Conservation (phyloP, 2,888 invertebrate genomes). For the Willowsia nigromaculata region DNA sequence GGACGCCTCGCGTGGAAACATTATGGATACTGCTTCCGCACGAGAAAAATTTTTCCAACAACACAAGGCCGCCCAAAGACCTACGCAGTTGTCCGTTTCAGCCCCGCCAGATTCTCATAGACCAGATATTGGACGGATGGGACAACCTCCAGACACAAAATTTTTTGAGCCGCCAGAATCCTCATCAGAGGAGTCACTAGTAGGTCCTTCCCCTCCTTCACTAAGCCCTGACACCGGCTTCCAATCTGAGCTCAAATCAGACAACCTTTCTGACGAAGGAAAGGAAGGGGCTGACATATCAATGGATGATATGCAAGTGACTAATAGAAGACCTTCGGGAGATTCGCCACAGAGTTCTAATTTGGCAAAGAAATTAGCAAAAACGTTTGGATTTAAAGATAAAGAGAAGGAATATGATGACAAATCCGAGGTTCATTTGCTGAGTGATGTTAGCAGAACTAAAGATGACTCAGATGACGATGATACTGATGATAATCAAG, state of each 20-base stretch:
- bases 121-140: background rate
- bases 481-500: background rate
- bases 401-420: slow-evolving; percentile 59
- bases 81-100: slow-evolving; percentile 54
- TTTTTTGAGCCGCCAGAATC: background rate
- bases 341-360: slow-evolving; percentile 39
- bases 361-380: slow-evolving; percentile 74
- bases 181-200: slow-evolving; percentile 27
- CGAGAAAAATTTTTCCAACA: slow-evolving; percentile 60
- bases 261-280: slow-evolving; percentile 48
- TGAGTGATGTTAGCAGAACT: slow-evolving; percentile 71
- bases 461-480: slow-evolving; percentile 71
- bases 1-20: background rate
- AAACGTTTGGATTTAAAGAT: slow-evolving; percentile 75
- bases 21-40: slow-evolving; percentile 41
- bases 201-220: background rate
- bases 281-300: slow-evolving; percentile 68
- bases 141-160: background rate
- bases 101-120: slow-evolving; percentile 26
- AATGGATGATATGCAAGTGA: slow-evolving; percentile 72
- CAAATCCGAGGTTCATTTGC: slow-evolving; percentile 74
- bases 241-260: slow-evolving; percentile 48
- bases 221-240: slow-evolving; percentile 46
- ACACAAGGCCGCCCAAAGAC: slow-evolving; percentile 20
- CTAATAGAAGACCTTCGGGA: slow-evolving; percentile 50